A percentile compares a stretch with the other conserved stretches of the same genome.
phyloP scores from a whole-genome alignment of 2,113 vertebrate genomes.

The Coregonus clupeaformis region DNA sequence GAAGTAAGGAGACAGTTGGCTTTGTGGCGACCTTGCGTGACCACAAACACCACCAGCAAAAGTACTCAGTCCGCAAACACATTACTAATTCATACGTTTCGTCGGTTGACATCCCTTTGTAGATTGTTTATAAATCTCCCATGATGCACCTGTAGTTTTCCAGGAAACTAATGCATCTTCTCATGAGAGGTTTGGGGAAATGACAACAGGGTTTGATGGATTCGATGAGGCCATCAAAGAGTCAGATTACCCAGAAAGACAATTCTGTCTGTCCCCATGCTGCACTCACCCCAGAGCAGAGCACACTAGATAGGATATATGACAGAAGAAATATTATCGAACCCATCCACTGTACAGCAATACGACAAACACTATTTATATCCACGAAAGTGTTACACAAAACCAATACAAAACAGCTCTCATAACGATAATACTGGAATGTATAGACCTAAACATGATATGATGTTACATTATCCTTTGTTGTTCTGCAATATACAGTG shows the following conservation, averaged over 20 bases:
- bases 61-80: not conserved
- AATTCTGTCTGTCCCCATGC: not conserved
- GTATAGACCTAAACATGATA: too few species aligned
- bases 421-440: not conserved
- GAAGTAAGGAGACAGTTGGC: constrained; percentile 2
- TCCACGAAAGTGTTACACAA: not conserved
- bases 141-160: not conserved
- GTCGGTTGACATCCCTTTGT: not conserved
- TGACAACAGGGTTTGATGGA: constrained; percentile 2
- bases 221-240: not conserved
- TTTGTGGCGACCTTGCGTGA: constrained; percentile 8
- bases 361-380: constrained; percentile 21
- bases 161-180: not conserved
- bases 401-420: not conserved
- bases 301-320: constrained; percentile 23
- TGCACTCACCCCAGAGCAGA: not conserved
- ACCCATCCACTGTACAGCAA: not conserved
- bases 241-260: constrained; percentile 35
- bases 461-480: not conserved
- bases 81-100: not conserved
- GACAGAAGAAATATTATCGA: constrained; percentile 34
- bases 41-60: not conserved
- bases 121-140: not conserved
- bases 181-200: constrained; percentile 2
- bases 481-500: too few species aligned